A percentile compares a stretch with the other conserved stretches of the same genome.
Evolutionary conservation across 2,113 vertebrate genomes (phyloP).

Genomic region (Ardeotis arabs): DNA sequence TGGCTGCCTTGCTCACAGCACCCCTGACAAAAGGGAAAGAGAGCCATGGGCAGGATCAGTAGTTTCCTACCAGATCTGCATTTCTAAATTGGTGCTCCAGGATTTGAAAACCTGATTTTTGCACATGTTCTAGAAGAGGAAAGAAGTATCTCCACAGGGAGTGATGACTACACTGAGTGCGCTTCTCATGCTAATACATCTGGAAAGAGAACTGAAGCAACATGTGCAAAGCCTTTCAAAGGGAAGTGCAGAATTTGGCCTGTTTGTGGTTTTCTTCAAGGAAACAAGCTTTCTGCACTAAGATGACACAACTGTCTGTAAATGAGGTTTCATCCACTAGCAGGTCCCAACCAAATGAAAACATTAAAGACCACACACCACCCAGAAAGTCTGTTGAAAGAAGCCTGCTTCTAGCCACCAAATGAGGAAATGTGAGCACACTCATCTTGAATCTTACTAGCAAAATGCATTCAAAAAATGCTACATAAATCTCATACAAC

Average conservation of each 20-base stretch:
- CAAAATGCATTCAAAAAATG: not conserved
- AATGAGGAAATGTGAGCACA: not conserved
- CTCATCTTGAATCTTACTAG: not conserved
- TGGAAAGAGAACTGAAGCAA: not conserved
- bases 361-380: not conserved
- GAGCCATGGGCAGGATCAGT: not conserved
- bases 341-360: not conserved
- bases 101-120: not conserved
- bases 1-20: not conserved
- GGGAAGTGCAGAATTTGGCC: not conserved
- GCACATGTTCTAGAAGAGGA: not conserved
- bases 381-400: not conserved
- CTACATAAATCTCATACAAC: not conserved
- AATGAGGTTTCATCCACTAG: not conserved
- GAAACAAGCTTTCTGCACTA: not conserved
- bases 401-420: not conserved
- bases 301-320: not conserved
- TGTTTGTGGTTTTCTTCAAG: not conserved
- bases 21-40: not conserved
- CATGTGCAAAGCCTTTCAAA: not conserved
- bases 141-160: not conserved
- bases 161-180: accelerated
- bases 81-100: not conserved
- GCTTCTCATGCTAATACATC: not conserved
- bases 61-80: not conserved